Conservation (phyloP, 2,888 invertebrate species). For the Meliscaeva auricollis region DNA sequence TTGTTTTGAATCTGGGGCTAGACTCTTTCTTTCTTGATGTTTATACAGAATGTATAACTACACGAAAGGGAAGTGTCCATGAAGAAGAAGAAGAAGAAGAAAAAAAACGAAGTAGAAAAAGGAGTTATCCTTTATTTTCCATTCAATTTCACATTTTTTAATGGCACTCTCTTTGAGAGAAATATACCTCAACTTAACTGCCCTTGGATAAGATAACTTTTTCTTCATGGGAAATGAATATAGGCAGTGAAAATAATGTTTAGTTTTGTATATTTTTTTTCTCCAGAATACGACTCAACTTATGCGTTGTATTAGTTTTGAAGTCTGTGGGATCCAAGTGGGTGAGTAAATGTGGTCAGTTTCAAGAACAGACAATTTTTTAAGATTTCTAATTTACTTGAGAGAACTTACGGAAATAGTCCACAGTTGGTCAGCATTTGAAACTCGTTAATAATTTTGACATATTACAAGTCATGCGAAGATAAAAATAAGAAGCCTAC, state of each 20-base stretch:
- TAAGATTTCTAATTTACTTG: too few relatives aligned
- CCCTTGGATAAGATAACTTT: not conserved
- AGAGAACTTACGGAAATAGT: too few relatives aligned
- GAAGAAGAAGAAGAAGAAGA: conserved; percentile 37
- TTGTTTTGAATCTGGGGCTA: not conserved
- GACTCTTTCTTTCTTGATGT: not conserved
- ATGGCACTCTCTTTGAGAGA: conserved; percentile 52
- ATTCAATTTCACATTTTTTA: conserved; percentile 73
- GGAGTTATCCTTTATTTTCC: conserved; percentile 70
- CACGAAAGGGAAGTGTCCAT: conserved; percentile 61
- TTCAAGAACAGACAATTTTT: too few relatives aligned
- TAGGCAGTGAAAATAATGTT: not conserved
- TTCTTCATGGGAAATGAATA: too few relatives aligned
- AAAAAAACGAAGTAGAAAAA: conserved; percentile 10
- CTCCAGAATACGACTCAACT: conserved; percentile 6
- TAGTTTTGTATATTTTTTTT: too few relatives aligned
- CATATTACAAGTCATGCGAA: too few relatives aligned
- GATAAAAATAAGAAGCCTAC: too few relatives aligned
- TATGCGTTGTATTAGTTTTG: conserved; percentile 21
- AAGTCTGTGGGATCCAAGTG: too few relatives aligned
- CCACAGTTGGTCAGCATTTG: too few relatives aligned
- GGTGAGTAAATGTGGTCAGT: not conserved
- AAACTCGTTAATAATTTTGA: too few relatives aligned
- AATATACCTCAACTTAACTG: conserved; percentile 13
- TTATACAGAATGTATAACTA: not conserved